A percentile compares a stretch with the other conserved stretches of the same genome.
These are phyloP conservation scores for Leptopilina clavipes DNA, from an alignment of 1,140 invertebrate genomes.

Conservation along the genomic window DNA sequence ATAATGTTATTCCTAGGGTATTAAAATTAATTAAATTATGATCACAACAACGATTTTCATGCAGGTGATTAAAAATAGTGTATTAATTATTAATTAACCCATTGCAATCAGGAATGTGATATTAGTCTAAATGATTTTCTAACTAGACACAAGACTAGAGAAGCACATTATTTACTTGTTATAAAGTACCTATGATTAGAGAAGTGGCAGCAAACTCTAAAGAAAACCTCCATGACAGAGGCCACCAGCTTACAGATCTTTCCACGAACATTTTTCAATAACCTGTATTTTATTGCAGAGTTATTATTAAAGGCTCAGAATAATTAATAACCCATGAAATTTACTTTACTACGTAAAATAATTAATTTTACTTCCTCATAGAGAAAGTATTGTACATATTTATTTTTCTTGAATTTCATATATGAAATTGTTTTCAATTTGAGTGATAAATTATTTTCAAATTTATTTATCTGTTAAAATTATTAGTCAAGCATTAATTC, in stretches of 20 bases:
- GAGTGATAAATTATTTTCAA: too few relatives aligned
- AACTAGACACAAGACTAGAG: constrained; percentile 47
- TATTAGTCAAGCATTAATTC: constrained; percentile 24
- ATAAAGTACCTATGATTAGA: constrained; percentile 75
- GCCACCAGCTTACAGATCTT: constrained; percentile 79
- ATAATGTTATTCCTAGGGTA: not conserved
- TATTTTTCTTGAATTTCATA: not conserved
- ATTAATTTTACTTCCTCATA: not conserved
- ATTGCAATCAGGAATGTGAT: not conserved
- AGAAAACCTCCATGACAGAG: constrained; percentile 79
- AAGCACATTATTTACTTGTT: constrained; percentile 68
- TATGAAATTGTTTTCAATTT: not conserved
- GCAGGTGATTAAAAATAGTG: not conserved
- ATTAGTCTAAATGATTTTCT: constrained; percentile 2
- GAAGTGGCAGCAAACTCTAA: constrained; percentile 80
- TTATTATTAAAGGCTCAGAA: constrained; percentile 67
- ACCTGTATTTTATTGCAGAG: constrained; percentile 73
- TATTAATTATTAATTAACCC: not conserved
- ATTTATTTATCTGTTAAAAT: not conserved
- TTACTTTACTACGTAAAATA: not conserved
- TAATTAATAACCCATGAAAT: constrained; percentile 46
- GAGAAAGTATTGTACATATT: too few relatives aligned
- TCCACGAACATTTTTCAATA: constrained; percentile 76
- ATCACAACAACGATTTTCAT: not conserved
- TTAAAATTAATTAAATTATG: not conserved